Evolutionary conservation across 2,797 vertebrate genomes (phyloP).

Genomic region (Pseudomugil gertrudae): DNA sequence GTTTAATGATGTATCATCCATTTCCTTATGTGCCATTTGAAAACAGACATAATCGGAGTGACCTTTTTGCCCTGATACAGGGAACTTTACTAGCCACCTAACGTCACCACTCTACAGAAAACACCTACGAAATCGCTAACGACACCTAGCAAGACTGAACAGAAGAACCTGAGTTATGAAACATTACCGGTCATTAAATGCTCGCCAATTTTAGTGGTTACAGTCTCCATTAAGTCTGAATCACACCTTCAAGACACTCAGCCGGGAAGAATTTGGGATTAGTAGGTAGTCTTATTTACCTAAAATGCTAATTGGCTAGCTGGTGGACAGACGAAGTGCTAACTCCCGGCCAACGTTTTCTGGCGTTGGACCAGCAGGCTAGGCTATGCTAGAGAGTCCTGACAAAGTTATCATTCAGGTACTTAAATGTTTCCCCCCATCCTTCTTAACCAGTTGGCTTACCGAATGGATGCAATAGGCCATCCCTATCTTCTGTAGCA

Average conservation of each 20-base stretch:
- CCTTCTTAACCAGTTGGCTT: conserved; percentile 58
- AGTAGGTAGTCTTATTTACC: conserved; percentile 53
- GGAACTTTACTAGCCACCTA: conserved; percentile 43
- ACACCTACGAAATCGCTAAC: conserved; percentile 46
- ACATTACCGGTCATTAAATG: background rate
- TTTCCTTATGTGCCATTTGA: conserved; percentile 18
- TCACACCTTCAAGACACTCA: conserved; percentile 21
- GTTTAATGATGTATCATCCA: conserved; percentile 23
- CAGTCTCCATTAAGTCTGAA: conserved; percentile 8
- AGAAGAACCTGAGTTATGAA: conserved; percentile 35
- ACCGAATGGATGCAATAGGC: conserved; percentile 53
- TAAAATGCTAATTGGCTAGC: conserved; percentile 70
- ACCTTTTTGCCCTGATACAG: conserved; percentile 53
- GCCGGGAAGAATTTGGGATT: conserved; percentile 47
- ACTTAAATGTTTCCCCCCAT: conserved; percentile 43
- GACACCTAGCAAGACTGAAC: conserved; percentile 34
- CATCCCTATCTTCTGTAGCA: conserved; percentile 49
- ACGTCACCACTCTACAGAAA: conserved; percentile 51
- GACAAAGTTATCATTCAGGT: conserved; percentile 69
- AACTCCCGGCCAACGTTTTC: conserved; percentile 56
- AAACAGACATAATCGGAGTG: conserved; percentile 27
- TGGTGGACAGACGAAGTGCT: conserved; percentile 47
- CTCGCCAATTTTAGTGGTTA: conserved; percentile 8
- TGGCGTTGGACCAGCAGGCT: conserved; percentile 66
- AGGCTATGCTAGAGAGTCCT: conserved; percentile 72